Evolutionary conservation across 2,888 invertebrate genomes (phyloP), one percentile per base, ranked within the genome.

Genomic region (Coelinius sp.): DNA sequence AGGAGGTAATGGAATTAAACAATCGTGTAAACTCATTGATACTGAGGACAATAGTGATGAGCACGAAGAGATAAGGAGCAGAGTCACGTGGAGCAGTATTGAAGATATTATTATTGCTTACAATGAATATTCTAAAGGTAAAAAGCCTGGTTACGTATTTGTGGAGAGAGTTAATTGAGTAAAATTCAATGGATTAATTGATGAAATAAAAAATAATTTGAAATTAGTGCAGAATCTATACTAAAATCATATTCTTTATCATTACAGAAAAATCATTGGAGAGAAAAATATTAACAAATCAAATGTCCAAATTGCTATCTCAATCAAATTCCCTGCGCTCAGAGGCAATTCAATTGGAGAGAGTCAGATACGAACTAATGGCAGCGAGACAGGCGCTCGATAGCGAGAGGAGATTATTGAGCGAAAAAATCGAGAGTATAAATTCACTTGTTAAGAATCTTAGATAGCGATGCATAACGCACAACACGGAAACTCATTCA

Each of bases 401-500:
- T 68, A 81, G 83, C 44, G 86, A 86, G 63, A 82, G 81, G 77
- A 83, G 83, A 69, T 71, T 79, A 75, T 79, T 86, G 65, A 81
- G 79, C 70, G 85, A 85, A 24, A 85, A 86, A 67, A 84, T 86
- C 25, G 85, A 86, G 64, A 82, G 82, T 72, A 82, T 86, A 73
- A 85, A 85, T 68, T 78, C 81, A 71, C 82, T 86, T 75, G 81
- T 86, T 73, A 84, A 82, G 73, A 81, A 81, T 76, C 80, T 85
- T 80, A 86, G 86, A 83, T 86, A 86, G 84, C 85, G 82, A 84
- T 82, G 80, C 79, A 81, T 79, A 78, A 85, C 81, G 83, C 83
- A 82, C 85, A 84, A 85, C 85, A 86, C 84, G 85, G 85, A 85
- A 85, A 86, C 85, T 84, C 84, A 84, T 85, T 84, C 85, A 83